Evolutionary conservation across 1,140 invertebrate species (phyloP), one percentile per base, ranked within the genome.

Genomic region (Caenorhabditis inopinata): DNA sequence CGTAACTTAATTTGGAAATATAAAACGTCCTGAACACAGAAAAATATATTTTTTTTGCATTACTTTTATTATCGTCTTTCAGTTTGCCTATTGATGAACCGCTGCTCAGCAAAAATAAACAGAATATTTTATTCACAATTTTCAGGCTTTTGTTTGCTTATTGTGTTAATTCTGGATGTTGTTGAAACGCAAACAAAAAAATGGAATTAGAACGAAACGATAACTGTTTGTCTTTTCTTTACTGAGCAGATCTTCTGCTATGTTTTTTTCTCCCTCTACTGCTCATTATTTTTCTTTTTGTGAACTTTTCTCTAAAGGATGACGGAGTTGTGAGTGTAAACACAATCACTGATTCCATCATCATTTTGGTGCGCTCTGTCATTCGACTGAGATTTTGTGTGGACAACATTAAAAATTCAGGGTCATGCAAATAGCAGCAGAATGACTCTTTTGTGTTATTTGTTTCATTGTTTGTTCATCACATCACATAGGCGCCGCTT

Each of bases 351-450:
- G 58, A 32, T 68, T 29, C 58, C 58, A 68, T 68, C 58, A 18
- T 51, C 23, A n/a, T 9, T 9, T 32, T 18, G 14, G 21, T 16
- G 23, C 51, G 25, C 51, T 9, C 18, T 32, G 58, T 68, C 58
- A 42, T 68, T n/a, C 35, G 32, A n/a, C 32, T 21, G 7, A 18
- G 9, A 16, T 68, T 38, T 18, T 38, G 32, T 38, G 38, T 68
- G 58, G 58, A 68, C 58, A 68, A 68, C 58, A 68, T 68, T 68
- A 38, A 68, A n/a, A 68, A 68, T 68, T 68, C 58, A 68, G 32
- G 58, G 32, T 68, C 58, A 68, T 68, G 58, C 58, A 68, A 68
- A 68, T 68, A 68, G 23, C 58, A 68, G n/a, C 58, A 68, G n/a
- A 68, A 38, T 68, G 32, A 42, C 32, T 42, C 32, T 29, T 68